Percentiles rank a stretch among this genome's conserved stretches.
phyloP scores from a whole-genome alignment of 35 echinoderm and acorn worm species.

The Strongylocentrotus purpuratus region DNA sequence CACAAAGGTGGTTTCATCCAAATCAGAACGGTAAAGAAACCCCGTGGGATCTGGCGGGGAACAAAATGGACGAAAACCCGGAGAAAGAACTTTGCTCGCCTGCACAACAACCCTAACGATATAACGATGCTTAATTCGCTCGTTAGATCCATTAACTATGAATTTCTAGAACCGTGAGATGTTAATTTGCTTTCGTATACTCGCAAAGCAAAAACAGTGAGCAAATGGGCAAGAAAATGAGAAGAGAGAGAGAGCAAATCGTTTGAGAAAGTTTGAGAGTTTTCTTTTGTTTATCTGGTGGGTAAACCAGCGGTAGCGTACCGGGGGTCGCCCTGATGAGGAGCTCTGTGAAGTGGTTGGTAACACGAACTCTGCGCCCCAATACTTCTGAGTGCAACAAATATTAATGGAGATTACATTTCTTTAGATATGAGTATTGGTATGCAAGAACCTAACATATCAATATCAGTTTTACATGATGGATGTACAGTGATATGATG shows the following conservation, averaged over 20 bases:
- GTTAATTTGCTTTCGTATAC: slow-evolving; percentile 23
- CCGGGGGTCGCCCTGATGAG: neutral
- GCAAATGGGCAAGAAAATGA: neutral
- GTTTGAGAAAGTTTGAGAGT: neutral
- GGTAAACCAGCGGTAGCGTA: neutral
- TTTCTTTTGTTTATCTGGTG: neutral
- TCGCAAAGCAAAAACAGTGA: neutral
- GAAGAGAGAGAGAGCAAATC: neutral
- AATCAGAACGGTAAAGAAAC: slow-evolving; percentile 8
- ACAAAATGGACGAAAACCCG: neutral
- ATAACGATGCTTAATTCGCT: slow-evolving; percentile 37
- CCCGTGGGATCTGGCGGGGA: slow-evolving; percentile 24
- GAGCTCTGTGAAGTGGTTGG: neutral
- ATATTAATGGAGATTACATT: neutral
- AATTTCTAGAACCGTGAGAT: slow-evolving; percentile 45
- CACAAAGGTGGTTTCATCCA: neutral
- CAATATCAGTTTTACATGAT: neutral
- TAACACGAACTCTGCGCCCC: neutral
- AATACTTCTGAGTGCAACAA: neutral
- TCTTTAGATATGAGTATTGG: too few species aligned
- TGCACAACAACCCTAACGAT: slow-evolving; percentile 8
- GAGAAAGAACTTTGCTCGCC: neutral
- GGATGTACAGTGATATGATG: too few species aligned
- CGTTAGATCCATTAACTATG: neutral
- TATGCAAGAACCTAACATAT: neutral